These are phyloP conservation scores for Drosophila peninsularis DNA, from an alignment of 2,888 invertebrate genomes.

Conservation along the genomic window DNA sequence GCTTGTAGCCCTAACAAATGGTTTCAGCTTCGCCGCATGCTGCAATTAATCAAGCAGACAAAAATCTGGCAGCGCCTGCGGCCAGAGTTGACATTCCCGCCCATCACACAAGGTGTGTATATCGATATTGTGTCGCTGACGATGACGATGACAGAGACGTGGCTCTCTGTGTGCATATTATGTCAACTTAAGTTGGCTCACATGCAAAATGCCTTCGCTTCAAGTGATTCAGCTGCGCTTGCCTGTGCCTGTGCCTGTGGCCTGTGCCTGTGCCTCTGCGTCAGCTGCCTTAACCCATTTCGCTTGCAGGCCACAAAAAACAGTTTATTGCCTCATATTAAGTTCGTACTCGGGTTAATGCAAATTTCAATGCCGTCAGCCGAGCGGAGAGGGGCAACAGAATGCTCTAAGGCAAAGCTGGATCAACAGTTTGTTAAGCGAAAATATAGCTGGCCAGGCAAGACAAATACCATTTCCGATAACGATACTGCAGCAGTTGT, in stretches of 20 bases:
- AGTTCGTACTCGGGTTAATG: slow-evolving; percentile 1
- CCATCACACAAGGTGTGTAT: slow-evolving; percentile 3
- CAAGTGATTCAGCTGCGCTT: slow-evolving; percentile 12
- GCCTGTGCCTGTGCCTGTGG: no score
- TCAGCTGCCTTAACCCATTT: slow-evolving; percentile 11
- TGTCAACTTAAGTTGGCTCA: slow-evolving; percentile 27
- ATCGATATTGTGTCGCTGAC: slow-evolving; percentile 18
- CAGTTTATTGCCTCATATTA: slow-evolving; percentile 16
- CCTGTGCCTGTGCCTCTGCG: no score
- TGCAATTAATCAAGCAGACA: slow-evolving; percentile 77
- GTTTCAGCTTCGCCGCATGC: slow-evolving; percentile 15
- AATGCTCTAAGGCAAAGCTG: not conserved
- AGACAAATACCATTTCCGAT: not conserved
- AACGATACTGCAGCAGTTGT: no score
- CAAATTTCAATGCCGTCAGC: not conserved
- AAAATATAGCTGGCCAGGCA: not conserved
- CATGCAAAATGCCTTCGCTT: slow-evolving; percentile 31
- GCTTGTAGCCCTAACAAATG: slow-evolving; percentile 48
- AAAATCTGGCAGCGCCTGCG: slow-evolving; percentile 59
- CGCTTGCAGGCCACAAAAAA: not conserved
- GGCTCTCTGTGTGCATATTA: slow-evolving; percentile 22
- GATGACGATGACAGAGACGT: slow-evolving; percentile 18
- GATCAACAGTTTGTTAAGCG: not conserved
- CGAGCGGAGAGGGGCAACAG: no score
- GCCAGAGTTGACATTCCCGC: slow-evolving; percentile 45